Base-by-base conservation (phyloP, 2,113 vertebrate genomes). In the Tenrec ecaudatus region DNA sequence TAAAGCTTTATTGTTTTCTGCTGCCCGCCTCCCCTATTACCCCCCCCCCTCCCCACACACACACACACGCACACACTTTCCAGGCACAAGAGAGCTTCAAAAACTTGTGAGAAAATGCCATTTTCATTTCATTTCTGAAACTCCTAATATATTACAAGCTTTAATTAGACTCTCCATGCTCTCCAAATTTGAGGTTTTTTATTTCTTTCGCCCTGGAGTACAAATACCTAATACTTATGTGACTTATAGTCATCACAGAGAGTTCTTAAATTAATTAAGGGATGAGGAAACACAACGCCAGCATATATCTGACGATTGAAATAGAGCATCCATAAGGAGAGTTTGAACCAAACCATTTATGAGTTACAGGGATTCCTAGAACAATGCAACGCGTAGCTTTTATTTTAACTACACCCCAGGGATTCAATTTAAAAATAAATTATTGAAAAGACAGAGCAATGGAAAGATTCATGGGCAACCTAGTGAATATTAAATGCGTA, bases 381-480 rank as follows among this genome's bases (percentile, higher is more conserved):
- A 10, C 10, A 92, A 86, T 23, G 12, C 17, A 60, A 36, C 29
- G 8, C 85, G 75, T 79, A 82, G 36, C 81, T 92, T 92, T 43
- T 86, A 62, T 95, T 91, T 93, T 15, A 94, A 27, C 43, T 91
- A 14, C 76, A 29, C 92, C 25, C 86, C 79, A 90, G 93, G 81
- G 9, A 93, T 84, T 91, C 88, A 95, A 93, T 88, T 94, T 25
- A 95, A 81, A 92, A 75, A 89, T 94, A 88, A 96, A 92, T 94
- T 95, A 95, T 89, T 92, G 47, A 95, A 84, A 87, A 71, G 71
- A 88, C 60, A 93, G 88, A 89, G 36, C 33, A 90, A 93, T 86
- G 80, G 66, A 92, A 89, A 93, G 23, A 90, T 76, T 86, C 64
- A 91, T 66, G 60, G 36, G 75, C 90, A n/a, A 86, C 95, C 82